Conservation (phyloP, 2,888 invertebrate genomes). For the Anarsia innoxiella region DNA sequence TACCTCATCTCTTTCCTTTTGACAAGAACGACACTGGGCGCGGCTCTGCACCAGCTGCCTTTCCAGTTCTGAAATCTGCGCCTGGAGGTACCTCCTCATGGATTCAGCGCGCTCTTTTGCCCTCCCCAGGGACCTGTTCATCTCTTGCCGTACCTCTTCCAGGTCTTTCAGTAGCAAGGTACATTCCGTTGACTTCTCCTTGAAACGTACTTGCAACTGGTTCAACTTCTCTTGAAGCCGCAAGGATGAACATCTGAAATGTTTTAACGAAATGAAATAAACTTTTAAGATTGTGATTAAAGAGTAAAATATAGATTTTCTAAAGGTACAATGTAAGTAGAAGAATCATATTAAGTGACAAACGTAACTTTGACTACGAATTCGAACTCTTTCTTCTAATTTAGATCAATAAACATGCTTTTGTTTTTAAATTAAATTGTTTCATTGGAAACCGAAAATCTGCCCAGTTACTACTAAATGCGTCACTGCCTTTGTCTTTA, state of each 20-base stretch:
- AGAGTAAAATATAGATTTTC: too few species aligned
- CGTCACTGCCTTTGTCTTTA: too few species aligned
- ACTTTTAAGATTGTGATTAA: too few species aligned
- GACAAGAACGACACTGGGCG: slow-evolving; percentile 49
- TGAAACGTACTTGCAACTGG: slow-evolving; percentile 38
- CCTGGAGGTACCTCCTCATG: slow-evolving; percentile 48
- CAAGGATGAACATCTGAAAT: slow-evolving; percentile 34
- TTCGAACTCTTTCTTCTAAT: neutral
- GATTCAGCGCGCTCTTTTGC: slow-evolving; percentile 50
- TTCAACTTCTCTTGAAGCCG: slow-evolving; percentile 47
- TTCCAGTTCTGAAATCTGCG: slow-evolving; percentile 56
- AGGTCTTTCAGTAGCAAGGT: slow-evolving; percentile 36
- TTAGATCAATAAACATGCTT: too few species aligned
- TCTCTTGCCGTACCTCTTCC: slow-evolving; percentile 46
- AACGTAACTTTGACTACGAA: too few species aligned
- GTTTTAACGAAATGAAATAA: too few species aligned
- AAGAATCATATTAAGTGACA: too few species aligned
- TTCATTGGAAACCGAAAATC: too few species aligned
- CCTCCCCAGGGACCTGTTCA: slow-evolving; percentile 33
- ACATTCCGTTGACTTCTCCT: slow-evolving; percentile 44
- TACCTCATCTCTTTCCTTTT: slow-evolving; percentile 63
- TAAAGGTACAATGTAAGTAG: too few species aligned
- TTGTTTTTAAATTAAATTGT: too few species aligned
- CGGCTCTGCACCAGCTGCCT: slow-evolving; percentile 54
- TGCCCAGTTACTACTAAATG: too few species aligned